Evolutionary conservation across 1,140 invertebrate species (phyloP), one percentile per base, ranked within the genome.

Genomic region (Trichomalopsis sarcophagae): DNA sequence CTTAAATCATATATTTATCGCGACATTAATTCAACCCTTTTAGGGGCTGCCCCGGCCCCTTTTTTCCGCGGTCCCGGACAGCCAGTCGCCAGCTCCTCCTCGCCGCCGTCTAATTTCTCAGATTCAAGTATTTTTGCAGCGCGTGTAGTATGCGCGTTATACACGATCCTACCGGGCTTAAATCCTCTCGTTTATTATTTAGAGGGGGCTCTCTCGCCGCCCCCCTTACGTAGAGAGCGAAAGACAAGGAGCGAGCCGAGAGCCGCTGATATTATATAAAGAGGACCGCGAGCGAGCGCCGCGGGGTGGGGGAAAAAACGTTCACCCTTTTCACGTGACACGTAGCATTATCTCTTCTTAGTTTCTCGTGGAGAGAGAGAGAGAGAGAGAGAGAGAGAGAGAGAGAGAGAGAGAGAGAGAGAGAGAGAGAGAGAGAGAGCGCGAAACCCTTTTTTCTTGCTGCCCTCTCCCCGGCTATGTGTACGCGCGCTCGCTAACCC

Each of bases 1-100:
- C 92, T 93, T 93, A 93, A 93, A 93, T 93, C 92, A 93, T 93
- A 93, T 93, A 93, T 93, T 93, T 93, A 93, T 93, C 92, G 93
- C 92, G 92, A 93, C 93, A 93, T 93, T 93, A 93, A 93, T 93
- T 93, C 92, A 93, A 93, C 92, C 93, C 93, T 93, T 93, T 93
- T 93, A 92, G 90, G 89, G 88, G 30, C 27, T 2, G 77, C 71
- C 10, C 80, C 27, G 69, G 87, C 91, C 90, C 91, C 90, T 91
- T 91, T 91, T 90, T 91, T 90, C 89, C 90, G 86, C 87, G 86
- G 75, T 74, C 87, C 75, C 75, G 55, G 84, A 81, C 86, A 77
- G 77, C 69, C 87, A 88, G 85, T 87, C 85, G 81, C 87, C 85
- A 50, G 88, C 89, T 85, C 76, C 84, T 78, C 2, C 5, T 4